Evolutionary conservation across 1,140 invertebrate genomes (phyloP), one percentile per base, ranked within the genome.

Genomic region (Caenorhabditis inopinata): DNA sequence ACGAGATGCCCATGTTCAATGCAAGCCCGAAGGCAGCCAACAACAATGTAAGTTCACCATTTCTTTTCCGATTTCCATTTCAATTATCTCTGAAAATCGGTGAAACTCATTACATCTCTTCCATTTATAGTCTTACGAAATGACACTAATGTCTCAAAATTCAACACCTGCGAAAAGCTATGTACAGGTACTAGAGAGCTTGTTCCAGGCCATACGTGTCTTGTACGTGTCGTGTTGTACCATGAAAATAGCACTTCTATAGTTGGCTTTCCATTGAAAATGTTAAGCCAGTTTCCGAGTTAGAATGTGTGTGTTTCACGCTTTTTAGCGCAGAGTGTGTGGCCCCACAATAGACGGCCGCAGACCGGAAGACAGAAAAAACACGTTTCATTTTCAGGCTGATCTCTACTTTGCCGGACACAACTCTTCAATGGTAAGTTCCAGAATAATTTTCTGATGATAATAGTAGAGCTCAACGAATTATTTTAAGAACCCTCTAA

Each of bases 121-220:
- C 23, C 18, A 12, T 77, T 29, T 78, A 38, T 58, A 81, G 80
- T 81, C 80, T n/a, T 81, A 53, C 80, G 80, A 81, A 75, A 81
- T 81, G 80, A 51, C 75, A 27, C 47, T 77, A 42, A 46, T 81
- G 42, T 81, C 80, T 25, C 80, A 81, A 77, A 76, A 76, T 51
- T 81, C 80, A n/a, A 81, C 80, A 27, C 80, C 80, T 29, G 74
- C 80, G 25, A 81, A 81, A 27, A 48, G 45, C 53, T 62, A 78
- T 77, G 78, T 79, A 58, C 45, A 75, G 45, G 74, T 75, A 51
- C 45, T n/a, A 32, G 42, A 21, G 5, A 21, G 12, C 14, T 21
- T 25, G 7, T 7, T 45, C 18, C 21, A 45, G 38, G 35, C 38
- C 32, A 18, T n/a, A 38, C 45, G 21, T 18, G 42, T 32, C 23